Evolutionary conservation across 2,797 vertebrate species (phyloP).

Genomic region (Enteromius viviparus): DNA sequence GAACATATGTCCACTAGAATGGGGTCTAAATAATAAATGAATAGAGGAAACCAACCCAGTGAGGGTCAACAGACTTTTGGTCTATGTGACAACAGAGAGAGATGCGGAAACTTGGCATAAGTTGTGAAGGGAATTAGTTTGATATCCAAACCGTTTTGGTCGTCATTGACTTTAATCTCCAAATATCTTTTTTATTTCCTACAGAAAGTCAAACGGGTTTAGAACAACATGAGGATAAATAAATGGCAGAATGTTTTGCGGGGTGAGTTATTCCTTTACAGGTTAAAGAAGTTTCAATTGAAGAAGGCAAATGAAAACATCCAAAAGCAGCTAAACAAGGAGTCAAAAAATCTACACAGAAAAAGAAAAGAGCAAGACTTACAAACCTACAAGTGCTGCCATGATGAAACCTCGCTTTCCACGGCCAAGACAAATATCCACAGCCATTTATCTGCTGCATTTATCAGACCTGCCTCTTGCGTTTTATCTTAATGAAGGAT

Average conservation of each 20-base stretch:
- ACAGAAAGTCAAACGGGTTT: not conserved
- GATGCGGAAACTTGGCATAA: not conserved
- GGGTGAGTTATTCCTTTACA: not conserved
- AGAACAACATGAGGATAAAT: not conserved
- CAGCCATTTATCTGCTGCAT: slow-evolving; percentile 53
- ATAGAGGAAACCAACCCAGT: slow-evolving; percentile 4
- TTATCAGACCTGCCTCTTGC: slow-evolving; percentile 60
- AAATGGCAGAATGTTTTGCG: not conserved
- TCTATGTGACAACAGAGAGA: not conserved
- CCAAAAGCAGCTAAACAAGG: slow-evolving; percentile 15
- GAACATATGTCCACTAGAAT: slow-evolving; percentile 21
- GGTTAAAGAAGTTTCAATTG: not conserved
- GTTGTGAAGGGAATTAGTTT: not conserved
- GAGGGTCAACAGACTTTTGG: slow-evolving; percentile 4
- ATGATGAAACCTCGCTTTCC: slow-evolving; percentile 54
- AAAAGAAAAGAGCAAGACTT: not conserved
- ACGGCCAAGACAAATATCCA: slow-evolving; percentile 57
- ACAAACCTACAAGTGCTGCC: not conserved
- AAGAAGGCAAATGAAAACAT: slow-evolving; percentile 3
- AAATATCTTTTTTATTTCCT: not conserved
- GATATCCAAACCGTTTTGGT: not conserved
- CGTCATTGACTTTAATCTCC: not conserved
- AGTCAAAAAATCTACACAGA: not conserved
- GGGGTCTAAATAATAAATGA: slow-evolving; percentile 40
- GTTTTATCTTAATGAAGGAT: slow-evolving; percentile 77